These are phyloP conservation scores for Alcedo quadribrachys DNA, from an alignment of 2,797 vertebrate species.

Conservation along the genomic window DNA sequence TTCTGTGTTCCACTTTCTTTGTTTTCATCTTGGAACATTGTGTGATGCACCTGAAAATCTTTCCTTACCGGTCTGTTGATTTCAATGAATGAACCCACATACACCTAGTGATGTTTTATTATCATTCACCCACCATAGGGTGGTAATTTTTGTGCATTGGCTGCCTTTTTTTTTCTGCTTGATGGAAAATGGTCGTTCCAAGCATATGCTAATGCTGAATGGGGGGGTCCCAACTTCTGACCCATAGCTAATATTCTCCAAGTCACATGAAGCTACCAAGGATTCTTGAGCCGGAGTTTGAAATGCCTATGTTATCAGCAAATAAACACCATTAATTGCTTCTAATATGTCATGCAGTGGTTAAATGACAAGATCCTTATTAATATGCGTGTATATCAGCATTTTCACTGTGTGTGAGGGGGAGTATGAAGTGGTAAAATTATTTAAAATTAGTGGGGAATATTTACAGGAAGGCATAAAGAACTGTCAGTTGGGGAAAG, in stretches of 20 bases:
- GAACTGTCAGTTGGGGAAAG: conserved; percentile 71
- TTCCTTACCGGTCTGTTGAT: not conserved
- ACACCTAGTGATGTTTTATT: conserved; percentile 26
- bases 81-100: not conserved
- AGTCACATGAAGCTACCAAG: conserved; percentile 62
- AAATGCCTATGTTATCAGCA: conserved; percentile 65
- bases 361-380: conserved; percentile 54
- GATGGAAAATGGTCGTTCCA: conserved; percentile 43
- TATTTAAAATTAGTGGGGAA: conserved; percentile 66
- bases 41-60: not conserved
- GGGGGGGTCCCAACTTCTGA: conserved; percentile 62
- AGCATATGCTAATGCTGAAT: conserved; percentile 62
- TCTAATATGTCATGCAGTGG: conserved; percentile 47
- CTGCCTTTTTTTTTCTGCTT: conserved; percentile 45
- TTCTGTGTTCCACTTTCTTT: not conserved
- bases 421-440: conserved; percentile 56
- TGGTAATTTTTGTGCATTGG: conserved; percentile 50
- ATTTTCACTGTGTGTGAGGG: conserved; percentile 34
- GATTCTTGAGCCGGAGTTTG: conserved; percentile 56
- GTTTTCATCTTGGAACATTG: not conserved
- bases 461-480: conserved; percentile 74
- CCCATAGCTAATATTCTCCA: conserved; percentile 71
- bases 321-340: conserved; percentile 71
- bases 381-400: conserved; percentile 43
- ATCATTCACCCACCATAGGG: conserved; percentile 2